A percentile compares a stretch with the other conserved stretches of the same genome.
Evolutionary conservation across 2,888 invertebrate genomes (phyloP).

Genomic region (Drosophila hamatofila): DNA sequence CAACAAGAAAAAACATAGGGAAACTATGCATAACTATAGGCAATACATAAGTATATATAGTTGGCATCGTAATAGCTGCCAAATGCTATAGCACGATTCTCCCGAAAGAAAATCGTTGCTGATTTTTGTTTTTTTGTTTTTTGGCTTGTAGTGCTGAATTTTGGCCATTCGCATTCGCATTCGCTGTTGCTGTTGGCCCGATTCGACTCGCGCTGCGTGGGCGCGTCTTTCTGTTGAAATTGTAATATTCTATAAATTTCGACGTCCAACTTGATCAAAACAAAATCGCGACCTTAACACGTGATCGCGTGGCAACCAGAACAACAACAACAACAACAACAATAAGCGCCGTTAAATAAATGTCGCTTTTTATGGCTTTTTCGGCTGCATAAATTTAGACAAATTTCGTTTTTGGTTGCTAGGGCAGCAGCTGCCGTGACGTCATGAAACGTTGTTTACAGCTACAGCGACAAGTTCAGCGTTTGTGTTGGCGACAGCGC

Average conservation of each 20-base stretch:
- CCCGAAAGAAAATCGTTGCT: neutral
- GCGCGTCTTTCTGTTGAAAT: conserved; percentile 38
- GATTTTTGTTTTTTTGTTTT: conserved; percentile 5
- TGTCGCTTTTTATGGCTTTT: conserved; percentile 49
- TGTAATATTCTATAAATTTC: conserved; percentile 32
- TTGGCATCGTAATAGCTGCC: conserved; percentile 5
- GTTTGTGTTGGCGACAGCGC: conserved; percentile 16
- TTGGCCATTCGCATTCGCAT: conserved; percentile 46
- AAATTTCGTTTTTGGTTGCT: conserved; percentile 33
- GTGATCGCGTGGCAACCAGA: conserved; percentile 36
- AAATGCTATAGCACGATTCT: conserved; percentile 35
- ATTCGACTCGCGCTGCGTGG: conserved; percentile 41
- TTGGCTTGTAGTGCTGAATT: neutral
- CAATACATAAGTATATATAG: neutral
- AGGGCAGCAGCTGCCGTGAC: conserved; percentile 26
- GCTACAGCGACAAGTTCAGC: conserved; percentile 28
- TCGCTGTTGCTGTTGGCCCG: conserved; percentile 32
- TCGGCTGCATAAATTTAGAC: conserved; percentile 35
- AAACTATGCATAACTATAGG: conserved; percentile 43
- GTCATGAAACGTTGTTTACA: conserved; percentile 38
- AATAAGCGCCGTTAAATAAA: conserved; percentile 8
- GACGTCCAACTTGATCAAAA: conserved; percentile 24
- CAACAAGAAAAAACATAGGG: conserved; percentile 31
- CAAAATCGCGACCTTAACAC: conserved; percentile 40
- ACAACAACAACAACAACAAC: neutral